Base-by-base conservation (phyloP, 2,113 vertebrate genomes). In the Piaya cayana region DNA sequence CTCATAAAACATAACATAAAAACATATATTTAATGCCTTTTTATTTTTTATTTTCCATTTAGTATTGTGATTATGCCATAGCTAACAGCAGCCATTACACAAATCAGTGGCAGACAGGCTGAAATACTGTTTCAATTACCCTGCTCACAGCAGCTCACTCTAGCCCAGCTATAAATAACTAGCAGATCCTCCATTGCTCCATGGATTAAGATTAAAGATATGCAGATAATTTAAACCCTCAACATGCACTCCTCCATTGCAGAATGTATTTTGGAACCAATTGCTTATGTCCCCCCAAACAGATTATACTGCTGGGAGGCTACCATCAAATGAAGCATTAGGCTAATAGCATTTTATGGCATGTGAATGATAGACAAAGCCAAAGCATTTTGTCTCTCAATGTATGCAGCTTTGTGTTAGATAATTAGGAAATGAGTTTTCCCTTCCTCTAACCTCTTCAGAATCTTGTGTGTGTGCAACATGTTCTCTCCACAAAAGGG, bases 51-150 rank as follows among this genome's bases (percentile, higher is more conserved):
- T 89, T 92, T 96, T 92, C 88, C 82, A 88, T 92, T 95, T 95
- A 82, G 76, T 3, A 4, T 69, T 17, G 34, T 74, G 91, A 91
- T 95, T 95, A 94, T 83, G 60, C 86, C 15, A 3, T 13, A 52
- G 78, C 90, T 84, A 96, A 90, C 82, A 88, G 37, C 82, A 77
- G 72, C 91, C 91, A 70, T 96, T 96, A 90, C 88, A 88, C 84
- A 95, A 91, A 95, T 91, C 90, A 77, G 81, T 4, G 36, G 42
- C 74, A 93, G 92, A 36, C 90, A 91, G 53, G 53, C 90, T 93
- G 92, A 96, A 97, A 96, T 93, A 95, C 75, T 82, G 72, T 82
- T 97, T 91, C 95, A 96, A 97, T 97, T 97, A 96, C 94, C 84
- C 63, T 86, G 83, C 82, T 97, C 83, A 84, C 86, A 90, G 87